Evolutionary conservation across 2,888 invertebrate species (phyloP).

Genomic region (Philereme transversata): DNA sequence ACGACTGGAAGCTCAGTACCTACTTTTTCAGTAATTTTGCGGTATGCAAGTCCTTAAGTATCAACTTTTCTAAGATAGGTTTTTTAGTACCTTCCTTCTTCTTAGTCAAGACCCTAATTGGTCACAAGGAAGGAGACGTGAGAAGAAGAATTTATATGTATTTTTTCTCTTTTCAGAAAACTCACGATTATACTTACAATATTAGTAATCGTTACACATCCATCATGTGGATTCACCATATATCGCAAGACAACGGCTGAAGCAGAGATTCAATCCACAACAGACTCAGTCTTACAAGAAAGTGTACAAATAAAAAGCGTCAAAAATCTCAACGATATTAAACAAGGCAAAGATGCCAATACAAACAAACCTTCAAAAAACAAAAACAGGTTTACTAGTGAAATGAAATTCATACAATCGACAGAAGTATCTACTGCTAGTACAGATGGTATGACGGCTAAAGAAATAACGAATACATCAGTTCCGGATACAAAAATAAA

Average conservation of each 20-base stretch:
- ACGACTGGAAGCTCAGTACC: constrained; percentile 1
- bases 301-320: constrained; percentile 53
- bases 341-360: constrained; percentile 22
- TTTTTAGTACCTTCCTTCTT: not conserved
- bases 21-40: constrained; percentile 1
- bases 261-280: constrained; percentile 18
- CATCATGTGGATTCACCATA: constrained; percentile 55
- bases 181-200: constrained; percentile 59
- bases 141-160: not conserved
- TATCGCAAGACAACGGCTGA: constrained; percentile 40
- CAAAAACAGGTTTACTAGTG: constrained; percentile 15
- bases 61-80: not conserved
- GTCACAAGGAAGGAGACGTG: not conserved
- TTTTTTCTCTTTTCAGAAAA: constrained; percentile 59
- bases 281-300: constrained; percentile 51
- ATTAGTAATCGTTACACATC: constrained; percentile 52
- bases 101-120: not conserved
- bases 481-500: not conserved
- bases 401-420: constrained; percentile 2
- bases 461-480: constrained; percentile 2
- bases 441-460: not conserved
- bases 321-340: constrained; percentile 41
- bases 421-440: constrained; percentile 1
- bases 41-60: constrained; percentile 14
- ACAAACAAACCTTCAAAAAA: constrained; percentile 14